phyloP scores from a whole-genome alignment of 2,113 vertebrate genomes.

The Cinclus mexicanus region DNA sequence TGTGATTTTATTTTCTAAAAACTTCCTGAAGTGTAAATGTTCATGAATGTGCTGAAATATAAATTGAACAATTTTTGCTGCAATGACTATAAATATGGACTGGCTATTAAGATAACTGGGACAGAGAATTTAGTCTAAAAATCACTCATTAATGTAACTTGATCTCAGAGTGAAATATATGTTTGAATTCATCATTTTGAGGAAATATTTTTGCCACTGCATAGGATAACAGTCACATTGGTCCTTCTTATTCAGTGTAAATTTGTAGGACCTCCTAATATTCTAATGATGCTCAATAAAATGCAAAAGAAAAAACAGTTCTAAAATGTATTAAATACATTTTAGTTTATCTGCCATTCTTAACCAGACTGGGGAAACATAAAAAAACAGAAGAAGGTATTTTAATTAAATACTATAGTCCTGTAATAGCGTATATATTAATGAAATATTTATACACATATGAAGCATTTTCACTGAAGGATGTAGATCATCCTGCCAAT shows the following conservation, averaged over 20 bases:
- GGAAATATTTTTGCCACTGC: background rate
- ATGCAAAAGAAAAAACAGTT: background rate
- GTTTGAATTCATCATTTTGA: background rate
- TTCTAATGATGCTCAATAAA: background rate
- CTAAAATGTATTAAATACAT: background rate
- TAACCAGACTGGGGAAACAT: background rate
- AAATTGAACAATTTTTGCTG: conserved; percentile 59
- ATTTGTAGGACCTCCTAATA: background rate
- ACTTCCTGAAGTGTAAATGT: conserved; percentile 33
- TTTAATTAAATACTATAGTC: background rate
- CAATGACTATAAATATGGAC: conserved; percentile 49
- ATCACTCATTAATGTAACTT: conserved; percentile 15
- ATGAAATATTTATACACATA: background rate
- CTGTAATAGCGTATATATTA: background rate
- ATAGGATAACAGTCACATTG: background rate
- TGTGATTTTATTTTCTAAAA: conserved; percentile 44
- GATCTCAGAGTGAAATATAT: conserved; percentile 31
- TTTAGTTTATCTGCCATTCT: background rate
- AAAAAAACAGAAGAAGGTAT: background rate
- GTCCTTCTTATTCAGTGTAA: background rate
- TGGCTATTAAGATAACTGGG: conserved; percentile 51
- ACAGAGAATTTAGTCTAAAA: conserved; percentile 55
- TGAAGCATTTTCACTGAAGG: background rate
- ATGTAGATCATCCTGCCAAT: background rate
- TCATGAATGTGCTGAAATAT: conserved; percentile 64